Base-by-base conservation (phyloP, 30 jellyfish, hydroid and myxozoan species). In the Clytia hemisphaerica region DNA sequence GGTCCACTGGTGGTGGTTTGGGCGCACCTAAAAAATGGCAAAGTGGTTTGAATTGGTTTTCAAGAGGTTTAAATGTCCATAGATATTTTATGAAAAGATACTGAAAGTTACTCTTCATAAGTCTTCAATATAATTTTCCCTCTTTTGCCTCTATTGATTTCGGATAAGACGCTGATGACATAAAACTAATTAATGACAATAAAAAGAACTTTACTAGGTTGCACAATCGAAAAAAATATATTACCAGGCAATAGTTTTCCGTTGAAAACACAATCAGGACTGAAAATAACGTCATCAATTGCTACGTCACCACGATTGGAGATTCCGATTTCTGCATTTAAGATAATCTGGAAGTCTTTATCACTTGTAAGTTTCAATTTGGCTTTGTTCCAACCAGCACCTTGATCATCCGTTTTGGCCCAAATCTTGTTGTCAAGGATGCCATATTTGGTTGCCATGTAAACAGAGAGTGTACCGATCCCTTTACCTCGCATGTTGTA, bases 1-100 rank as follows among this genome's bases (percentile, higher is more conserved):
- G 95, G 53, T 91, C 95, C 10, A 91, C 90, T 1, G 99, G 99
- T 12, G 99, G 99, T 4, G 83, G 94, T 6, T 94, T 82, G 6
- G 99, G 99, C 49, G 78, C 94, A 62, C 99, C 99, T 91, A 57
- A 10, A 51, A 71, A 28, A 30, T 12, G 60, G n/a, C 12, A 42
- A n/a, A n/a, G n/a, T n/a, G n/a, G n/a, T n/a, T n/a, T n/a, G n/a
- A n/a, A n/a, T n/a, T n/a, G n/a, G n/a, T n/a, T n/a, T n/a, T n/a
- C n/a, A n/a, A n/a, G n/a, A n/a, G n/a, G n/a, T n/a, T n/a, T n/a
- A n/a, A n/a, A n/a, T n/a, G n/a, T n/a, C n/a, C n/a, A n/a, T n/a
- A n/a, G n/a, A n/a, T n/a, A n/a, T n/a, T n/a, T n/a, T n/a, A n/a
- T n/a, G n/a, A n/a, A n/a, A n/a, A n/a, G n/a, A n/a, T n/a, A n/a